Percentiles rank a stretch among this genome's conserved stretches.
These are phyloP conservation scores for Rhadinocentrus ornatus DNA, from an alignment of 2,797 vertebrate species.

Conservation along the genomic window DNA sequence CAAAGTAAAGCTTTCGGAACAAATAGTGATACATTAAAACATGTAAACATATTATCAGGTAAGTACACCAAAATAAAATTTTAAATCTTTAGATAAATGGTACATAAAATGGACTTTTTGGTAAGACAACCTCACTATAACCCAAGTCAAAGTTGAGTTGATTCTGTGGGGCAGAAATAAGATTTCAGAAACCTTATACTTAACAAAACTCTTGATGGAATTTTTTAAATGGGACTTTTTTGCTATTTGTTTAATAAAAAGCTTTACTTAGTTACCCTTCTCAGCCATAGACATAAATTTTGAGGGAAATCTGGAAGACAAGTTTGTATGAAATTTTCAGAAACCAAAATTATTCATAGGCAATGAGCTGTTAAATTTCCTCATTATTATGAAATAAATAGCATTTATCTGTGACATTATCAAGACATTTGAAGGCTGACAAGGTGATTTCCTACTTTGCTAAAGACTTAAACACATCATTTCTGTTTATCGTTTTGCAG, in stretches of 20 bases:
- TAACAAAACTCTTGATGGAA: not conserved
- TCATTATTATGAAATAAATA: not conserved
- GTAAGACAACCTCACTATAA: not conserved
- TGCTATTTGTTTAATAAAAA: not conserved
- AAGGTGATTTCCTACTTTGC: not conserved
- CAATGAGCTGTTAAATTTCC: not conserved
- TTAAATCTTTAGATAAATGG: not conserved
- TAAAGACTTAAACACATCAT: conserved; percentile 15
- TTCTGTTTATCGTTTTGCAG: conserved; percentile 74
- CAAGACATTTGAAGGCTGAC: not conserved
- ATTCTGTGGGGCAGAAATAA: not conserved
- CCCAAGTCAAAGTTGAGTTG: not conserved
- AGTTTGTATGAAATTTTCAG: not conserved
- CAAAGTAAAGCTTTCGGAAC: not conserved
- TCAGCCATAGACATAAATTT: too few relatives aligned
- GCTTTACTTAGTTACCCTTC: not conserved
- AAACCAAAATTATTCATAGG: not conserved
- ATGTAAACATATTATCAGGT: not conserved
- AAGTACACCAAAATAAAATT: not conserved
- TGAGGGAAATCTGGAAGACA: not conserved
- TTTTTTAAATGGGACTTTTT: not conserved
- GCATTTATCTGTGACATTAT: not conserved
- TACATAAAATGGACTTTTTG: not conserved
- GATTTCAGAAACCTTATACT: not conserved
- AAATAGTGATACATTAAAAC: not conserved